A percentile compares a stretch with the other conserved stretches of the same genome.
These are phyloP conservation scores for Melieria crassipennis DNA, from an alignment of 2,888 invertebrate genomes.

Conservation along the genomic window DNA sequence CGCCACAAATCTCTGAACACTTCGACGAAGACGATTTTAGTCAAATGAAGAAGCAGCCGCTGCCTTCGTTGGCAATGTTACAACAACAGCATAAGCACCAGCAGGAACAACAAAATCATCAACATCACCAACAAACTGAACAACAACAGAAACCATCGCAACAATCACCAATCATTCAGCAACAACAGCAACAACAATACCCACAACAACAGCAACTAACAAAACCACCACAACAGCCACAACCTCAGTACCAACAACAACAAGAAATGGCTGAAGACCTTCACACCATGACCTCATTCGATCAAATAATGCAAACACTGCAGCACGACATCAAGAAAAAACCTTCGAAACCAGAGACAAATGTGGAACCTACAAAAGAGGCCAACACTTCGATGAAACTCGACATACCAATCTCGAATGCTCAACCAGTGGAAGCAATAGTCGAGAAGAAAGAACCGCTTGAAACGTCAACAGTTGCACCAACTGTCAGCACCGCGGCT, in stretches of 20 bases:
- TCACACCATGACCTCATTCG: conserved; percentile 57
- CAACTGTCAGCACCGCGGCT: too few relatives aligned
- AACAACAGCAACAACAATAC: not conserved
- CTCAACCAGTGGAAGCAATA: not conserved
- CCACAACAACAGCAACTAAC: conserved; percentile 9
- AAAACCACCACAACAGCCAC: not conserved
- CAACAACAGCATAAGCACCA: conserved; percentile 37
- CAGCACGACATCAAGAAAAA: conserved; percentile 39
- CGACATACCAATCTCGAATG: conserved; percentile 12
- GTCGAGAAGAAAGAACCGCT: not conserved
- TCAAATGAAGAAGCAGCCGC: conserved; percentile 27
- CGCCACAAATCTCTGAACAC: not conserved
- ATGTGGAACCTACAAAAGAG: not conserved
- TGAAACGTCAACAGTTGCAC: not conserved
- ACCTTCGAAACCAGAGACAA: not conserved
- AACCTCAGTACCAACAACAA: conserved; percentile 37
- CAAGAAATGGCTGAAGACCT: conserved; percentile 47
- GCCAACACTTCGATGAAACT: conserved; percentile 24
- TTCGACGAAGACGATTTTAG: conserved; percentile 1
- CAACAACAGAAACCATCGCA: not conserved
- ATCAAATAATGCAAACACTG: conserved; percentile 60
- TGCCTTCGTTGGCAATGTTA: conserved; percentile 48
- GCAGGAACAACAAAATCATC: too few relatives aligned
- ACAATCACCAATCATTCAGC: conserved; percentile 25
- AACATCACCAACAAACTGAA: conserved; percentile 41